These are phyloP conservation scores for Halcyon senegalensis DNA, from an alignment of 2,113 vertebrate species.

Conservation along the genomic window DNA sequence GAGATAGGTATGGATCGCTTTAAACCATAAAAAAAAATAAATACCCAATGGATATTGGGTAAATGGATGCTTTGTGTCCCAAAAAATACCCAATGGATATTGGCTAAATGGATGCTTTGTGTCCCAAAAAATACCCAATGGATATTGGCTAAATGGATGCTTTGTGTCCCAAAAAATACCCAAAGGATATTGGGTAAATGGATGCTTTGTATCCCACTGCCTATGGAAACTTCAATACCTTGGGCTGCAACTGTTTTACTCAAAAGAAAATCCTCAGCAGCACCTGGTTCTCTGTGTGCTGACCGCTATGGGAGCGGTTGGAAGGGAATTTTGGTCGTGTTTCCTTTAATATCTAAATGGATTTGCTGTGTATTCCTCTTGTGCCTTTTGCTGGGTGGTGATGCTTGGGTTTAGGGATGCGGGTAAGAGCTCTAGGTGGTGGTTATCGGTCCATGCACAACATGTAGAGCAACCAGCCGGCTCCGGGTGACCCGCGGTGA, in stretches of 20 bases:
- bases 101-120: no score
- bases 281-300: neutral
- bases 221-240: neutral
- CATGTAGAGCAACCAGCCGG: accelerated
- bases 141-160: no score
- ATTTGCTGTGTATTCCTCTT: neutral
- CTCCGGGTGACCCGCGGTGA: accelerated
- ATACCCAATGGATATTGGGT: no score
- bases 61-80: no score
- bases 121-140: neutral
- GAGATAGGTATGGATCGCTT: neutral
- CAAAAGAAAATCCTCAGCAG: neutral
- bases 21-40: neutral
- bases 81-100: neutral
- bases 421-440: neutral
- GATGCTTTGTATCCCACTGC: neutral
- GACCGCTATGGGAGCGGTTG: neutral
- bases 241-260: neutral
- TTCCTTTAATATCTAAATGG: neutral
- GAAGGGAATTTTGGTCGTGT: neutral
- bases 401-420: accelerated
- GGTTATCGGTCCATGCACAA: neutral
- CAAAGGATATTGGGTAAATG: neutral
- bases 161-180: neutral
- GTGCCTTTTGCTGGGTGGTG: neutral